Percentiles rank a stretch among this genome's conserved stretches.
Conservation (phyloP, 2,888 invertebrate genomes). For the Ormyrus pomaceus region DNA sequence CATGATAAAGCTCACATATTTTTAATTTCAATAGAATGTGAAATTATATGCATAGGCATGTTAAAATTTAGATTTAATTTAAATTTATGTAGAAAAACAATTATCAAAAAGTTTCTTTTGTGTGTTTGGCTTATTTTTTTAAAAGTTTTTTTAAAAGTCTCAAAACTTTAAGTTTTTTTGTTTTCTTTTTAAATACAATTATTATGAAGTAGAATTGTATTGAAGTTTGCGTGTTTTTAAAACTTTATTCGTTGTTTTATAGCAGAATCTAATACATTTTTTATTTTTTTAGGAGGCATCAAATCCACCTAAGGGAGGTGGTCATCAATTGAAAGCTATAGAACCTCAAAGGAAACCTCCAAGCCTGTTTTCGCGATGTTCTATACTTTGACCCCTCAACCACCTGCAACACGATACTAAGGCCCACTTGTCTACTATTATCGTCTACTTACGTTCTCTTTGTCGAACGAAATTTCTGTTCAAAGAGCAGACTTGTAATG, state of each 20-base stretch:
- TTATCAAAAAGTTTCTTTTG: slow-evolving; percentile 1
- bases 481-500: slow-evolving; percentile 63
- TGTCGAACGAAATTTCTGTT: slow-evolving; percentile 69
- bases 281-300: slow-evolving; percentile 85
- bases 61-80: slow-evolving; percentile 2
- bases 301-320: slow-evolving; percentile 90
- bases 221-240: no score
- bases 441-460: slow-evolving; percentile 69
- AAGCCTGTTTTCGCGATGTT: slow-evolving; percentile 91
- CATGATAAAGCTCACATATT: not conserved
- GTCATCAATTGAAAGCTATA: slow-evolving; percentile 85
- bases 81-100: not conserved
- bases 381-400: slow-evolving; percentile 87
- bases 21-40: not conserved
- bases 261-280: not conserved
- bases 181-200: no score
- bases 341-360: slow-evolving; percentile 89
- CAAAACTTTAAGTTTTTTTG: no score
- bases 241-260: no score
- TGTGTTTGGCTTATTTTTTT: not conserved
- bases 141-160: not conserved
- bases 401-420: slow-evolving; percentile 61
- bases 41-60: not conserved
- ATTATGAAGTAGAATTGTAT: no score
- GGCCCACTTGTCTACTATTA: slow-evolving; percentile 67